Conservation (phyloP, 2,888 invertebrate species). For the Dromius quadrimaculatus region DNA sequence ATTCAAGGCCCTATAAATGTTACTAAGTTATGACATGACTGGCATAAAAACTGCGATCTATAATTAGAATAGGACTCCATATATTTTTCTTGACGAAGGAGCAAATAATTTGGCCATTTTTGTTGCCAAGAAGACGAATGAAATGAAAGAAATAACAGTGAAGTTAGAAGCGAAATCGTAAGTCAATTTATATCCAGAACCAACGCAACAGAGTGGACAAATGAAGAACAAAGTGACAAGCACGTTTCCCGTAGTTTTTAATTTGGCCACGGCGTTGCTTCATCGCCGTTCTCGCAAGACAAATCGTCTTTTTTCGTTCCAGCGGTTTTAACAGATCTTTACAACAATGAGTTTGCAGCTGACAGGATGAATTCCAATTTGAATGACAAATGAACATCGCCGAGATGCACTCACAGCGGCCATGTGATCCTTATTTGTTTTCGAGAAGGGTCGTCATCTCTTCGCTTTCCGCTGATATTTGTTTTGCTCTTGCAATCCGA, state of each 20-base stretch:
- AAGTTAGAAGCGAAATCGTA: constrained; percentile 31
- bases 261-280: constrained; percentile 39
- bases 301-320: constrained; percentile 48
- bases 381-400: constrained; percentile 51
- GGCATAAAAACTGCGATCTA: too few species aligned
- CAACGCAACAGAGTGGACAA: constrained; percentile 38
- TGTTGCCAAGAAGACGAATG: constrained; percentile 22
- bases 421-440: constrained; percentile 47
- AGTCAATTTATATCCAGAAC: constrained; percentile 34
- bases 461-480: constrained; percentile 1
- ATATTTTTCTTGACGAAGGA: too few species aligned
- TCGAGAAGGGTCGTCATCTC: not conserved
- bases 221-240: constrained; percentile 48
- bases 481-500: constrained; percentile 5
- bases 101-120: too few species aligned
- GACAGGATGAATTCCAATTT: constrained; percentile 50
- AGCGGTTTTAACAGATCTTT: constrained; percentile 51
- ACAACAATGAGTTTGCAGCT: constrained; percentile 52
- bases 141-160: constrained; percentile 29
- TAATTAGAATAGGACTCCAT: too few species aligned
- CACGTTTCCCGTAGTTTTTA: constrained; percentile 50
- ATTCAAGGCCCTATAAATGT: too few species aligned
- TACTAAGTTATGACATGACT: too few species aligned
- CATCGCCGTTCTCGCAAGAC: constrained; percentile 38
- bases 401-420: constrained; percentile 40